A percentile compares a stretch with the other conserved stretches of the same genome.
phyloP scores from a whole-genome alignment of 2,888 invertebrate species.

The Cephus spinipes region DNA sequence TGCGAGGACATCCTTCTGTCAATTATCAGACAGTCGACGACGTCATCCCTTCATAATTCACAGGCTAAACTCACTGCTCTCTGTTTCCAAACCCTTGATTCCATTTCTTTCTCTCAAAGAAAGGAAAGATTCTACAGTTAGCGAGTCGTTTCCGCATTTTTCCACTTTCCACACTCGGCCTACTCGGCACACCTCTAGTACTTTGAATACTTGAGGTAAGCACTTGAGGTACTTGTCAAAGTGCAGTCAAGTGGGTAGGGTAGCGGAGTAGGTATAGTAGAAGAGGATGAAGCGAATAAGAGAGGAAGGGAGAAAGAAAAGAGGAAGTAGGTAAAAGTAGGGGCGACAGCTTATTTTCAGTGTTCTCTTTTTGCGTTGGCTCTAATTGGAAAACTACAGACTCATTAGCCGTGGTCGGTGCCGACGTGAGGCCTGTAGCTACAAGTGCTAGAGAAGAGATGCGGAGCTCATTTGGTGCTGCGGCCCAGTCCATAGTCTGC shows the following conservation, averaged over 20 bases:
- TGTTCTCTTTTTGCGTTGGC: slow-evolving; percentile 33
- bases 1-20: background rate
- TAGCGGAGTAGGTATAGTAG: background rate
- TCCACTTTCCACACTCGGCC: background rate
- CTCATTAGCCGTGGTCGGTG: slow-evolving; percentile 47
- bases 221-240: background rate
- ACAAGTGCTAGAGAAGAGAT: slow-evolving; percentile 24
- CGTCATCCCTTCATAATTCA: background rate
- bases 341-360: slow-evolving; percentile 5
- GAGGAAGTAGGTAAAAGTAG: background rate
- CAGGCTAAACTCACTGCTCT: background rate
- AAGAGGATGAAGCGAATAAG: background rate
- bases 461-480: slow-evolving; percentile 46
- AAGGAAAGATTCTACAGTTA: background rate
- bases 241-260: background rate
- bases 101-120: background rate
- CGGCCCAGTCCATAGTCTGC: slow-evolving; percentile 21
- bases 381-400: slow-evolving; percentile 56
- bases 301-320: background rate
- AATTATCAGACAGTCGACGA: background rate
- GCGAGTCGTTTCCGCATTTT: background rate
- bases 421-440: slow-evolving; percentile 5
- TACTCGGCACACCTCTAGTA: background rate
- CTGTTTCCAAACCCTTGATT: background rate
- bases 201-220: background rate